Conservation (phyloP, 2,797 vertebrate genomes). For the Echeneis naucrates region DNA sequence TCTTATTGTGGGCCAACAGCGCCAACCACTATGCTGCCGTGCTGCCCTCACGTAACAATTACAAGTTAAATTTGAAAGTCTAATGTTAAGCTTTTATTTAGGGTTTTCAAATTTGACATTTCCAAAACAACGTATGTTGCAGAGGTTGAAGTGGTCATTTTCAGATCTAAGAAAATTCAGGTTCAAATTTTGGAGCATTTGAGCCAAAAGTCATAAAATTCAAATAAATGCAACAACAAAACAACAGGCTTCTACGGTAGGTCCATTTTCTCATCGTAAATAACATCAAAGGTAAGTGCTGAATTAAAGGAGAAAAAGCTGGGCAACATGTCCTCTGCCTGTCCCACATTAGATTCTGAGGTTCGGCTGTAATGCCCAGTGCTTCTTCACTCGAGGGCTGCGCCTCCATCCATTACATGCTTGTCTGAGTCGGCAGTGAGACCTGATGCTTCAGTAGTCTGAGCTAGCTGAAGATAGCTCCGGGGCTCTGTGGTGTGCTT, state of each 20-base stretch:
- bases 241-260: neutral
- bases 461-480: constrained; percentile 48
- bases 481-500: constrained; percentile 54
- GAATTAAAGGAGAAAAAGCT: constrained; percentile 13
- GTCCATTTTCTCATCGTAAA: constrained; percentile 1
- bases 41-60: no score
- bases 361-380: constrained; percentile 30
- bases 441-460: constrained; percentile 47
- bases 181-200: neutral
- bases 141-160: neutral
- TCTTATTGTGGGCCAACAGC: no score
- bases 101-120: no score
- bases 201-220: neutral
- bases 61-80: neutral
- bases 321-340: constrained; percentile 48
- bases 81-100: no score
- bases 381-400: constrained; percentile 28
- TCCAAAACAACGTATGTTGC: no score
- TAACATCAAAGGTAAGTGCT: constrained; percentile 32
- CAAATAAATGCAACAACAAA: neutral
- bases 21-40: no score
- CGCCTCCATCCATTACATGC: constrained; percentile 68
- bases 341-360: constrained; percentile 43
- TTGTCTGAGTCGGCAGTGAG: constrained; percentile 59
- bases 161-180: neutral